Percentiles rank a stretch among this genome's conserved stretches.
These are phyloP conservation scores for Ceratoteleas bidentatus DNA, from an alignment of 1,140 invertebrate genomes.

Conservation along the genomic window DNA sequence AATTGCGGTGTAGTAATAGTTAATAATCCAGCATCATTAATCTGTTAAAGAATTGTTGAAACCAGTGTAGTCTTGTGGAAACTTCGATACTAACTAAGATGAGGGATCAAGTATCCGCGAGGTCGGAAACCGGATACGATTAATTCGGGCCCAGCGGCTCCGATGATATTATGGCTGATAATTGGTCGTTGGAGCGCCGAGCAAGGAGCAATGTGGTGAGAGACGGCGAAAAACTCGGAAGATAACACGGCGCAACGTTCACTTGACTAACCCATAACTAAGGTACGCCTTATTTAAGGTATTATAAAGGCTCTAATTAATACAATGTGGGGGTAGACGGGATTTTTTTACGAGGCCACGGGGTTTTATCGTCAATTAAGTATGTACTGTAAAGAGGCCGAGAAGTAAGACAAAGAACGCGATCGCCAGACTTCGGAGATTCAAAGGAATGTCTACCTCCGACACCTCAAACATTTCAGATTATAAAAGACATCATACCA, in stretches of 20 bases:
- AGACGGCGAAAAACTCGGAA: slow-evolving; percentile 71
- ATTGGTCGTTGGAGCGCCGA: slow-evolving; percentile 76
- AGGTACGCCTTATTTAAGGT: slow-evolving; percentile 76
- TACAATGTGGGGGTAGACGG: slow-evolving; percentile 78
- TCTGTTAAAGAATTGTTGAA: slow-evolving; percentile 35
- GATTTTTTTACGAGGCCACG: slow-evolving; percentile 78
- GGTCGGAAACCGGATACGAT: slow-evolving; percentile 79
- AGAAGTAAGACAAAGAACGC: slow-evolving; percentile 62
- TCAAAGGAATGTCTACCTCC: slow-evolving; percentile 63
- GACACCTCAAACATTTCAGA: slow-evolving; percentile 63
- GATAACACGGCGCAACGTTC: slow-evolving; percentile 75
- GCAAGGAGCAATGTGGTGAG: slow-evolving; percentile 63
- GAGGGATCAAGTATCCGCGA: slow-evolving; percentile 71
- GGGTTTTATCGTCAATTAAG: slow-evolving; percentile 80
- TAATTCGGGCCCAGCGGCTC: slow-evolving; percentile 76
- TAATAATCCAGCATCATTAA: slow-evolving; percentile 22
- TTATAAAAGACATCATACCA: slow-evolving; percentile 59
- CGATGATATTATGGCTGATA: slow-evolving; percentile 79
- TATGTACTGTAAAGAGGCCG: slow-evolving; percentile 68
- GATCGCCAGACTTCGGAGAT: slow-evolving; percentile 52
- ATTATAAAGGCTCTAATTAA: slow-evolving; percentile 79
- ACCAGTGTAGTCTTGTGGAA: slow-evolving; percentile 42
- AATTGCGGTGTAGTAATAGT: too few species aligned
- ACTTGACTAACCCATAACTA: slow-evolving; percentile 76
- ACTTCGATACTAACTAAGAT: slow-evolving; percentile 61